phyloP scores from a whole-genome alignment of 2,888 invertebrate species.

The Apamea epomidion region DNA sequence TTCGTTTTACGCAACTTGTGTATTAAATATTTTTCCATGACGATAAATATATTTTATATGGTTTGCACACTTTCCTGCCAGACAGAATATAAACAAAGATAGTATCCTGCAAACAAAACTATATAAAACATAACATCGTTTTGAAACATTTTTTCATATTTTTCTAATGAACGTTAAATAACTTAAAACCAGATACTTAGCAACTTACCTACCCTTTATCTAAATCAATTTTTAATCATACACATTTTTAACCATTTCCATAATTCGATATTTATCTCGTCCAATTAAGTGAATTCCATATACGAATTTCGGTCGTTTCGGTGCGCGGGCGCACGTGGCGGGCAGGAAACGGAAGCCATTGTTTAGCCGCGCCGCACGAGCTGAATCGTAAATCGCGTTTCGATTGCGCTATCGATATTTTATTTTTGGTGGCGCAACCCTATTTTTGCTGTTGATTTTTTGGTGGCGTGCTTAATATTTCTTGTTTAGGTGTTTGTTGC shows the following conservation, averaged over 20 bases:
- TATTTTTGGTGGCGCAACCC: constrained; percentile 59
- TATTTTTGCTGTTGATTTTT: constrained; percentile 39
- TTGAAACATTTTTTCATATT: background rate
- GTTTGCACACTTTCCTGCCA: constrained; percentile 18
- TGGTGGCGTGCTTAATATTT: constrained; percentile 11
- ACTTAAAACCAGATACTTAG: background rate
- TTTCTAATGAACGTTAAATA: background rate
- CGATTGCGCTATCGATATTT: constrained; percentile 71
- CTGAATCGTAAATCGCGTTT: constrained; percentile 81
- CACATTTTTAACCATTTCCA: constrained; percentile 17
- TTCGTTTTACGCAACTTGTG: constrained; percentile 37
- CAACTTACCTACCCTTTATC: background rate
- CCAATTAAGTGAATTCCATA: constrained; percentile 60
- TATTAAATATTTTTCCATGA: constrained; percentile 32
- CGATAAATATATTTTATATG: constrained; percentile 13
- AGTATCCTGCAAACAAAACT: constrained; percentile 19
- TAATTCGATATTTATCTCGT: constrained; percentile 58
- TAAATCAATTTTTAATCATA: constrained; percentile 36
- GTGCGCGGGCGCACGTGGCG: constrained; percentile 78
- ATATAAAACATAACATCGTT: background rate
- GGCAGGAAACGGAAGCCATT: constrained; percentile 87
- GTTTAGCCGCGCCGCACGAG: constrained; percentile 76
- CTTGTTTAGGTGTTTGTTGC: constrained; percentile 38
- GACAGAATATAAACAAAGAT: constrained; percentile 31
- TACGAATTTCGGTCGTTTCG: constrained; percentile 59